Evolutionary conservation across 2,888 invertebrate genomes (phyloP).

Genomic region (Tenthredo mesomela): DNA sequence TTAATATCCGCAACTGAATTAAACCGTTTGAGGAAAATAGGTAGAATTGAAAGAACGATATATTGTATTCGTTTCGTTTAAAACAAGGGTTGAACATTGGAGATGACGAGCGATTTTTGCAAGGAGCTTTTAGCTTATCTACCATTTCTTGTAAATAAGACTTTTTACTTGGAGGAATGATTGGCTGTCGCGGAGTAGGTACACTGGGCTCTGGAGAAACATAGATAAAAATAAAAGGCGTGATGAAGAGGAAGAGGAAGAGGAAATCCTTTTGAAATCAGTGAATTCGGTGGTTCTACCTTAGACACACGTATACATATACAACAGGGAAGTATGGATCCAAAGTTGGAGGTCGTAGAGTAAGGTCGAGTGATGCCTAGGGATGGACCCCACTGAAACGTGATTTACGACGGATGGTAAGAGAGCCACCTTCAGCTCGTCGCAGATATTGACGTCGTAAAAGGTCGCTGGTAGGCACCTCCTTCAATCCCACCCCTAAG

Average conservation of each 20-base stretch:
- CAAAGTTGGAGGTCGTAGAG: slow-evolving; percentile 39
- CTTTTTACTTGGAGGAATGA: not conserved
- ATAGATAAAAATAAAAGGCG: not conserved
- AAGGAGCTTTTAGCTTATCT: not conserved
- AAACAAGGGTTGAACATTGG: not conserved
- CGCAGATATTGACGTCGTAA: slow-evolving; percentile 50
- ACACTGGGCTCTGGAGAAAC: not conserved
- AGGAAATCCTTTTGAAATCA: slow-evolving; percentile 3
- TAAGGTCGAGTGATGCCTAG: slow-evolving; percentile 48
- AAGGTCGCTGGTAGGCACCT: slow-evolving; percentile 30
- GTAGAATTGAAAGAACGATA: too few relatives aligned
- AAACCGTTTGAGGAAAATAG: not conserved
- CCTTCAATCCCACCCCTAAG: slow-evolving; percentile 43
- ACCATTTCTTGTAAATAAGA: not conserved
- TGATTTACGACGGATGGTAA: slow-evolving; percentile 50
- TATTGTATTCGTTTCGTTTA: not conserved
- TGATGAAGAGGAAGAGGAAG: not conserved
- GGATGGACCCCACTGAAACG: slow-evolving; percentile 40
- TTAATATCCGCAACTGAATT: not conserved
- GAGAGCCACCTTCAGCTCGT: slow-evolving; percentile 50
- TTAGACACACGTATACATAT: not conserved
- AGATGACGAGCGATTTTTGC: not conserved
- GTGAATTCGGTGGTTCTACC: slow-evolving; percentile 1
- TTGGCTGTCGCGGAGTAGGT: not conserved
- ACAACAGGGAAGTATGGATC: slow-evolving; percentile 36